Percentiles rank a stretch among this genome's conserved stretches.
Evolutionary conservation across 2,113 vertebrate species (phyloP).

Genomic region (Mustela nigripes): DNA sequence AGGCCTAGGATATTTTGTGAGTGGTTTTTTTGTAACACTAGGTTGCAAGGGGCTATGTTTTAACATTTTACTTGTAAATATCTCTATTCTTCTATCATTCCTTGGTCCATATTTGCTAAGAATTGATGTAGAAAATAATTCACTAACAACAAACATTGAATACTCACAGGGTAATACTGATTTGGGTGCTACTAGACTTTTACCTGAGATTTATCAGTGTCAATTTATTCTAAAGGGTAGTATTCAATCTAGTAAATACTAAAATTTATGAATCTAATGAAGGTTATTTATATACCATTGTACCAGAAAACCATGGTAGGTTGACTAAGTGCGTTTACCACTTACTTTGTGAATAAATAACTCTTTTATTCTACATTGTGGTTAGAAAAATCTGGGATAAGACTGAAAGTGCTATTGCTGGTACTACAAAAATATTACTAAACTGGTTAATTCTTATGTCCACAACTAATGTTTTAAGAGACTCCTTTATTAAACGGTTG

Average conservation of each 20-base stretch:
- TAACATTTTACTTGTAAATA: conserved; percentile 45
- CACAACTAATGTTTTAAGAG: conserved; percentile 22
- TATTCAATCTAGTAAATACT: conserved; percentile 48
- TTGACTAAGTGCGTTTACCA: conserved; percentile 16
- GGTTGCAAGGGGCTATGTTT: not conserved
- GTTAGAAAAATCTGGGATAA: not conserved
- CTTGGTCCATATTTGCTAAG: conserved; percentile 60
- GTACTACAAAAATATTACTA: conserved; percentile 30
- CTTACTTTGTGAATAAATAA: conserved; percentile 45
- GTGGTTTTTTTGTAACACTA: conserved; percentile 25
- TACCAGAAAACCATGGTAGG: not conserved
- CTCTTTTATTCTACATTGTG: conserved; percentile 4
- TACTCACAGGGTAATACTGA: conserved; percentile 58
- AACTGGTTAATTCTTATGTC: conserved; percentile 40
- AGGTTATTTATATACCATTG: conserved; percentile 6
- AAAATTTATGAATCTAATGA: conserved; percentile 34
- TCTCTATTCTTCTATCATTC: not conserved
- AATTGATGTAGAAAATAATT: conserved; percentile 62
- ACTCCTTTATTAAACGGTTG: conserved; percentile 13
- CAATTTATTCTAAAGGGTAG: not conserved
- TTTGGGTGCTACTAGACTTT: conserved; percentile 67
- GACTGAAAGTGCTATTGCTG: not conserved
- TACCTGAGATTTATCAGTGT: conserved; percentile 10
- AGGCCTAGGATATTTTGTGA: conserved; percentile 6
- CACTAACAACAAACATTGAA: conserved; percentile 35